Evolutionary conservation across 2,888 invertebrate species (phyloP).

Genomic region (Hydropsyche betteni): DNA sequence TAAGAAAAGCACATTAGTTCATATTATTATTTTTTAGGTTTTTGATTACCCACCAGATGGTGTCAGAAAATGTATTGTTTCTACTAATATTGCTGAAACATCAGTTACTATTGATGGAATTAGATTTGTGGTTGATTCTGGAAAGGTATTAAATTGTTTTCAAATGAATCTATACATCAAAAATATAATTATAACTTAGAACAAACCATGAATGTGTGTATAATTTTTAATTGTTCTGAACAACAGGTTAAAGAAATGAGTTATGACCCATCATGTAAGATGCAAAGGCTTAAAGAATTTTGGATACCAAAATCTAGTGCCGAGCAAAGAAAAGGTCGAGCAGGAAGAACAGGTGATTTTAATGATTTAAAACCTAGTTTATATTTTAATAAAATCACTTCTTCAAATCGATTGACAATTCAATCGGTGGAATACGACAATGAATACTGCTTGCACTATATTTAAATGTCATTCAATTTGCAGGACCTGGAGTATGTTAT

Average conservation of each 20-base stretch:
- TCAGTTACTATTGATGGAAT: conserved; percentile 98
- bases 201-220: not conserved
- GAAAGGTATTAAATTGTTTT: conserved; percentile 72
- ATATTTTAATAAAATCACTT: not conserved
- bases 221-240: conserved; percentile 33
- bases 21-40: conserved; percentile 64
- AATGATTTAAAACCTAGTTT: no score
- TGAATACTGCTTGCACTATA: not conserved
- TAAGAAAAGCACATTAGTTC: not conserved
- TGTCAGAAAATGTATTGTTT: conserved; percentile 94
- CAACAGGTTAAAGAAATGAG: conserved; percentile 88
- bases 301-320: conserved; percentile 98
- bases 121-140: conserved; percentile 96
- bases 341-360: conserved; percentile 80
- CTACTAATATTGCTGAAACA: conserved; percentile 99
- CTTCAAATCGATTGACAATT: not conserved
- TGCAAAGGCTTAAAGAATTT: conserved; percentile 91
- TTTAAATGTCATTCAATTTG: conserved; percentile 42
- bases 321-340: conserved; percentile 95
- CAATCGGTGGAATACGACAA: not conserved
- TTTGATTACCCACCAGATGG: conserved; percentile 96
- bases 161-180: not conserved
- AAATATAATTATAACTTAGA: no score
- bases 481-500: conserved; percentile 94
- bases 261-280: conserved; percentile 89